These are phyloP conservation scores for Lutraria rhynchaena DNA, from an alignment of 1,140 invertebrate genomes.

Conservation along the genomic window DNA sequence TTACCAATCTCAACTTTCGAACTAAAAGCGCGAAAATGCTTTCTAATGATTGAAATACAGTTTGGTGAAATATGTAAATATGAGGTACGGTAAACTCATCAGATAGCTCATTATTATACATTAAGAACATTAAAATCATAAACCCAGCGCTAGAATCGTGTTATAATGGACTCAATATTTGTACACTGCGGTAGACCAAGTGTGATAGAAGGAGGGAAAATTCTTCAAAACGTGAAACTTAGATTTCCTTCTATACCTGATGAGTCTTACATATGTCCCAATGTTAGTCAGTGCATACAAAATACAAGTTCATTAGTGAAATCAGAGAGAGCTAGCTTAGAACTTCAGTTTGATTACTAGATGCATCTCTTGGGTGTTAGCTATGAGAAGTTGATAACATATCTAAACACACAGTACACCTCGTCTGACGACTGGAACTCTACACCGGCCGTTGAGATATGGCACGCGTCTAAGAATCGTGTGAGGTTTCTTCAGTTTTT, in stretches of 20 bases:
- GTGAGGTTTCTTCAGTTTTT: constrained; percentile 41
- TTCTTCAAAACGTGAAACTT: constrained; percentile 42
- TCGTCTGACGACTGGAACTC: constrained; percentile 27
- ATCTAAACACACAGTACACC: constrained; percentile 44
- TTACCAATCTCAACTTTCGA: constrained; percentile 14
- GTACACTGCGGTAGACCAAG: constrained; percentile 50
- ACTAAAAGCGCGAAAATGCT: constrained; percentile 8
- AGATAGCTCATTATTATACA: constrained; percentile 54
- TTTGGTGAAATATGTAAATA: constrained; percentile 36
- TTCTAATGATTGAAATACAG: constrained; percentile 12
- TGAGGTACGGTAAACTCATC: constrained; percentile 45
- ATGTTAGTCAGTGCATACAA: constrained; percentile 47
- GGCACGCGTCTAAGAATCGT: constrained; percentile 49
- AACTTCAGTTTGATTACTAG: constrained; percentile 20
- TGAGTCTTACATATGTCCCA: constrained; percentile 51
- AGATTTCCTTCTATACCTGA: constrained; percentile 35
- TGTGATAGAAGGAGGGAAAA: constrained; percentile 26
- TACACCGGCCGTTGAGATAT: constrained; percentile 44
- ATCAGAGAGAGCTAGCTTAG: constrained; percentile 21
- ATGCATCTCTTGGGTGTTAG: constrained; percentile 39
- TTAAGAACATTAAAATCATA: constrained; percentile 52
- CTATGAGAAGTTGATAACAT: constrained; percentile 42
- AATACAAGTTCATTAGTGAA: constrained; percentile 56
- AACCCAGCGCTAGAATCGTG: constrained; percentile 42
- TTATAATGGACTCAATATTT: constrained; percentile 55